phyloP scores from a whole-genome alignment of 2,797 vertebrate genomes.

The Agapornis canus region DNA sequence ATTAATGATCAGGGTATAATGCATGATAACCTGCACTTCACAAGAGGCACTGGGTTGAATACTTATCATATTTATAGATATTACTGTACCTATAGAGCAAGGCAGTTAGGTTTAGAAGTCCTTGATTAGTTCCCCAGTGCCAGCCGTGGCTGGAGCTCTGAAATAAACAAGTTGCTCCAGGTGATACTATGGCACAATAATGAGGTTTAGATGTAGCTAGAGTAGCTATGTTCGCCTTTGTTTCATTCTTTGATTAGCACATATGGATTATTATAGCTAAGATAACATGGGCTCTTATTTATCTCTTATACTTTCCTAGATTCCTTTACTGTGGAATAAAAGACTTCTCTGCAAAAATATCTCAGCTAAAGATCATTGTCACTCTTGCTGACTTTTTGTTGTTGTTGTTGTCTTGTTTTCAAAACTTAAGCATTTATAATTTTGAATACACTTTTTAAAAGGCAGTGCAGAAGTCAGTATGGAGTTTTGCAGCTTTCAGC shows the following conservation, averaged over 20 bases:
- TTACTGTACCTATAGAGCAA: neutral
- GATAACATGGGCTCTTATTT: neutral
- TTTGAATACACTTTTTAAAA: neutral
- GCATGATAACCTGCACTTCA: neutral
- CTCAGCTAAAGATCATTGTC: neutral
- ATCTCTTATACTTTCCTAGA: neutral
- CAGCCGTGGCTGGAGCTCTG: neutral
- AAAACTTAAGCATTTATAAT: neutral
- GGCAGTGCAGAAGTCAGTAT: neutral
- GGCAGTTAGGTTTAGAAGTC: conserved; percentile 14
- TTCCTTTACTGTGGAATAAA: neutral
- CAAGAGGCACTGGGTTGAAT: neutral
- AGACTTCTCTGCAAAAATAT: neutral
- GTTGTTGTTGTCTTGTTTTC: neutral
- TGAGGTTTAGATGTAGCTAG: neutral
- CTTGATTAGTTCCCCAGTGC: conserved; percentile 49
- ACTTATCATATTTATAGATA: conserved; percentile 30
- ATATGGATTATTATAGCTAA: neutral
- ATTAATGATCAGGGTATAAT: neutral
- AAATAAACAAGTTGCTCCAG: conserved; percentile 31
- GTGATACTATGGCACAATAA: neutral
- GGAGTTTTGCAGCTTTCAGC: neutral
- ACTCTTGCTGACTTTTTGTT: neutral
- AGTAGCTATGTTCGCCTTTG: neutral
- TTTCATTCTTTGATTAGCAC: conserved; percentile 20